phyloP scores from a whole-genome alignment of 2,113 vertebrate species.

The Agapornis roseicollis region DNA sequence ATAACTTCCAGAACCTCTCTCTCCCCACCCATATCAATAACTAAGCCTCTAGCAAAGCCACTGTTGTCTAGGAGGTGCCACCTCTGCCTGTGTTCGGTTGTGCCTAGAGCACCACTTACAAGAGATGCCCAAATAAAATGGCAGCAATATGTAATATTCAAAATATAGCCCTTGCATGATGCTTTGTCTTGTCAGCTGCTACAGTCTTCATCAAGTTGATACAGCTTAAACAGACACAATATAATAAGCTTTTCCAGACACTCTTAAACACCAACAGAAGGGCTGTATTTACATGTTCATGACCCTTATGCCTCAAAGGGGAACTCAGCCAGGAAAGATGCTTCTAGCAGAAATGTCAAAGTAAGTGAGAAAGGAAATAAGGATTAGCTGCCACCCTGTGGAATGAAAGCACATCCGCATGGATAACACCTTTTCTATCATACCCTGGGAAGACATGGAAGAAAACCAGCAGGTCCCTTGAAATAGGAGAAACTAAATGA shows the following conservation, averaged over 20 bases:
- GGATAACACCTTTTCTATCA: not conserved
- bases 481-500: not conserved
- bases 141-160: not conserved
- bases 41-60: not conserved
- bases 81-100: not conserved
- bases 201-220: not conserved
- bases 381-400: not conserved
- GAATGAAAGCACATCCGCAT: not conserved
- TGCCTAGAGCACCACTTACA: not conserved
- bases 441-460: not conserved
- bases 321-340: not conserved
- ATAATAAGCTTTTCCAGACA: not conserved
- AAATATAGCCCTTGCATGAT: not conserved
- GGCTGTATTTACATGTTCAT: not conserved
- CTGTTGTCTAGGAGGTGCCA: not conserved
- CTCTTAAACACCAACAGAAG: not conserved
- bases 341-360: constrained; percentile 7
- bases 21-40: not conserved
- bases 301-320: not conserved
- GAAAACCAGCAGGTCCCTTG: not conserved
- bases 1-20: not conserved
- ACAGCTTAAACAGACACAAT: not conserved
- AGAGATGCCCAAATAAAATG: not conserved
- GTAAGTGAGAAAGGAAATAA: not conserved
- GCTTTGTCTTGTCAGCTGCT: not conserved